Base-by-base conservation (phyloP, 2,113 vertebrate genomes). In the Stigmatopora argus region DNA sequence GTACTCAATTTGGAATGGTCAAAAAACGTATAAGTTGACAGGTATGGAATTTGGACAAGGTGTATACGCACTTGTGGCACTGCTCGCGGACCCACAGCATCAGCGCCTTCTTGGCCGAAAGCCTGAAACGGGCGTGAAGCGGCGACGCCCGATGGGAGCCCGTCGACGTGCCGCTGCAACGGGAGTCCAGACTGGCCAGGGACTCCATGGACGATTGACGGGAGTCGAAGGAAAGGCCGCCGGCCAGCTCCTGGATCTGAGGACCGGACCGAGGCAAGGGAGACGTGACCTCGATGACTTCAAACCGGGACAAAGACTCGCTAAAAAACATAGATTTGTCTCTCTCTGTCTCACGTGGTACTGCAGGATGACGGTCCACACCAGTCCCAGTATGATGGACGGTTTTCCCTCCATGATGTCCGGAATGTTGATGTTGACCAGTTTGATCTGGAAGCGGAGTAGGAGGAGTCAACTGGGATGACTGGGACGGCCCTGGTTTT, bases 281-380 rank as follows among this genome's bases (percentile, higher is more conserved):
- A 31, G 3, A 31, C 26, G 3, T 31, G 26, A 31, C 26, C 26
- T 31, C 3, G 26, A 31, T 31, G 26, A 31, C 26, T 3, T 31
- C 2, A 31, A 31, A 31, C 26, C 26, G 1, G 26, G 26, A 31
- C 26, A 31, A 31, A n/a, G n/a, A n/a, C n/a, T n/a, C n/a, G n/a
- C n/a, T n/a, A n/a, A n/a, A n/a, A 31, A 31, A 31, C 26, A 31
- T 31, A 31, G 26, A 31, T 31, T 31, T 31, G 26, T 31, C 26
- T 31, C 26, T 31, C 1, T 31, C 26, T 31, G 26, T 58, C 95
- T 92, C 81, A 98, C 97, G 57, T 99, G 95, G 78, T 98, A 97
- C 90, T 99, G 94, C 59, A 96, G 89, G 73, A 99, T 98, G 87
- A 99, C 94, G 46, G 91, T 94, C 97, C 97, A 99, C 80, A 98